phyloP scores from a whole-genome alignment of 2,888 invertebrate species.

The Mythimna impura region DNA sequence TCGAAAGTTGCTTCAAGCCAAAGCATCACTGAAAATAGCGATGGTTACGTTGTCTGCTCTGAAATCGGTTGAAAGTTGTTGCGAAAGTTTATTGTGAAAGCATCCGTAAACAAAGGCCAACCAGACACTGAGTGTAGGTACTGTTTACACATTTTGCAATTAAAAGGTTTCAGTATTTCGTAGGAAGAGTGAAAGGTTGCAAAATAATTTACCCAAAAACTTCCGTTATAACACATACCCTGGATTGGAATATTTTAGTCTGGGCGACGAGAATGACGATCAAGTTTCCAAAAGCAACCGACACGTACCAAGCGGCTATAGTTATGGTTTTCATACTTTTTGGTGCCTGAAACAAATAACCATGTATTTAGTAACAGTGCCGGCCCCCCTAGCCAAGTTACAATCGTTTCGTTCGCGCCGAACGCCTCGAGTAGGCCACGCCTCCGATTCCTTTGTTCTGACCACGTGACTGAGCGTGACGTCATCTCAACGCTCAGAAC shows the following conservation, averaged over 20 bases:
- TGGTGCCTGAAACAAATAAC: conserved; percentile 91
- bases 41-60: not conserved
- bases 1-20: not conserved
- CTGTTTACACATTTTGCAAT: not conserved
- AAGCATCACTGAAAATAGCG: not conserved
- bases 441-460: too few relatives aligned
- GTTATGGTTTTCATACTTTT: conserved; percentile 95
- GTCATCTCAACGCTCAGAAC: too few relatives aligned
- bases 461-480: too few relatives aligned
- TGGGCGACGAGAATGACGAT: conserved; percentile 94
- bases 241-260: conserved; percentile 91
- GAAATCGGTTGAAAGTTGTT: not conserved
- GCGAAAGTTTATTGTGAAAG: not conserved
- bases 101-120: not conserved
- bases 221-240: conserved; percentile 77
- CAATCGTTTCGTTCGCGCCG: too few relatives aligned
- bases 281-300: conserved; percentile 95
- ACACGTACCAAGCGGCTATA: conserved; percentile 96
- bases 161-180: not conserved
- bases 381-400: too few relatives aligned
- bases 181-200: not conserved
- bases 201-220: not conserved
- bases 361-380: not conserved
- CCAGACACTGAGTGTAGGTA: not conserved
- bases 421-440: too few relatives aligned